Evolutionary conservation across 2,797 vertebrate species (phyloP).

Genomic region (Halcyon chelicuti): DNA sequence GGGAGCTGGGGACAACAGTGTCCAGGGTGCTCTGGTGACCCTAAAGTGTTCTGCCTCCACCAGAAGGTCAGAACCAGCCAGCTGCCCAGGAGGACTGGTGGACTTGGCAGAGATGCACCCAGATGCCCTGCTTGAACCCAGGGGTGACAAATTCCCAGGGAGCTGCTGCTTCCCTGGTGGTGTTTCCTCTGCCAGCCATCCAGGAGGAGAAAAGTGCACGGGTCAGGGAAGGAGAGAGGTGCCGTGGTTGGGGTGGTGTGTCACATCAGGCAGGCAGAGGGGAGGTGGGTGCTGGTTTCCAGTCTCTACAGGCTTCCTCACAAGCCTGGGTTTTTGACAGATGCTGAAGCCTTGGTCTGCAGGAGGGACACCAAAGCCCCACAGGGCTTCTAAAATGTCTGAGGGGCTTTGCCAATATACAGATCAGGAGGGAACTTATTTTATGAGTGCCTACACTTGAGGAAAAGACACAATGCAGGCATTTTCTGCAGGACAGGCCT

Average conservation of each 20-base stretch:
- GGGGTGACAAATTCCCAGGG: background rate
- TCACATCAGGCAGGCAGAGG: background rate
- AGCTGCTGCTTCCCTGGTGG: background rate
- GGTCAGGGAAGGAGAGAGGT: background rate
- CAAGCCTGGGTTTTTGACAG: background rate
- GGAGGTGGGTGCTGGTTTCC: rapidly evolving
- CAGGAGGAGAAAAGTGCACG: rapidly evolving
- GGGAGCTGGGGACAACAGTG: background rate
- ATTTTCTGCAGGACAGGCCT: background rate
- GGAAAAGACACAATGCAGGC: background rate
- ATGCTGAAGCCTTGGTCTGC: background rate
- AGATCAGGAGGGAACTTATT: background rate
- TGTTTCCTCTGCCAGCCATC: background rate
- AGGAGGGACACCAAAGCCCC: background rate
- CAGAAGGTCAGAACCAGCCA: background rate
- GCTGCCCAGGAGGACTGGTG: background rate
- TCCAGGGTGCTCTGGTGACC: rapidly evolving
- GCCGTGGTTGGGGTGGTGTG: rapidly evolving
- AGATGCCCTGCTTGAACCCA: rapidly evolving
- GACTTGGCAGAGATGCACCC: background rate
- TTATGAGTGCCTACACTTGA: background rate
- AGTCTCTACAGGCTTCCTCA: background rate
- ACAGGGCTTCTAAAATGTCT: background rate
- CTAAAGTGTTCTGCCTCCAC: background rate
- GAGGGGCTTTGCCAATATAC: background rate